Base-by-base conservation (phyloP, 1,140 invertebrate genomes). In the Procambarus virginalis region DNA sequence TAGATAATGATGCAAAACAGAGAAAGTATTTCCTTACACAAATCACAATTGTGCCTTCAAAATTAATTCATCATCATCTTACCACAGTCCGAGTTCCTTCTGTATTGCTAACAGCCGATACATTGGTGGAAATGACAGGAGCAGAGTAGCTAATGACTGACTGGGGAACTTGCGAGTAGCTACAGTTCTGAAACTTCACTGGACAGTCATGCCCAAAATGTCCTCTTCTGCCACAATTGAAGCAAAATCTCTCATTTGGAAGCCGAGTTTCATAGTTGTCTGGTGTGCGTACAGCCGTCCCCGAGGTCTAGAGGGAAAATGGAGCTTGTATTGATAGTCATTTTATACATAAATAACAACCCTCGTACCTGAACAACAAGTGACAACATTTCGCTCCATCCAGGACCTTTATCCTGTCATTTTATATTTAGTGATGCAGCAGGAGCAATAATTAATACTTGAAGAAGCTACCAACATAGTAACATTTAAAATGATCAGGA, bases 121-220 rank as follows among this genome's bases (percentile, higher is more conserved):
- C 79, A 60, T 58, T n/a, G 12, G 1, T 10, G 4, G 60, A 3
- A 45, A 2, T 81, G 9, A 60, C 20, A 20, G 79, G 79, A 46
- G n/a, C 1, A 14, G 45, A 60, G 55, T 81, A 81, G 79, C 79
- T 81, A 10, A 81, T 60, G 48, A 81, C 79, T 60, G 79, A 81
- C 79, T 81, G 79, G 60, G 79, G 20, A 45, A 81, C 79, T 34
- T 60, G 3, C 12, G 14, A 1, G 14, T 81, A 81, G 12, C 10
- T 17, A 49, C 22, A 17, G n/a, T 81, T 60, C 17, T 22, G 20
- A 46, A 34, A 60, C 1, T 17, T 22, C 5, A 22, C 2, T 8
- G 51, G 51, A 60, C 79, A 81, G 3, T 81, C 51, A 60, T 81
- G 51, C 3, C 79, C 79, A 14, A 60, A 81, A 45, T 81, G 79